Conservation (phyloP, 1,140 invertebrate species). For the Trachymyrmex cornetzi region DNA sequence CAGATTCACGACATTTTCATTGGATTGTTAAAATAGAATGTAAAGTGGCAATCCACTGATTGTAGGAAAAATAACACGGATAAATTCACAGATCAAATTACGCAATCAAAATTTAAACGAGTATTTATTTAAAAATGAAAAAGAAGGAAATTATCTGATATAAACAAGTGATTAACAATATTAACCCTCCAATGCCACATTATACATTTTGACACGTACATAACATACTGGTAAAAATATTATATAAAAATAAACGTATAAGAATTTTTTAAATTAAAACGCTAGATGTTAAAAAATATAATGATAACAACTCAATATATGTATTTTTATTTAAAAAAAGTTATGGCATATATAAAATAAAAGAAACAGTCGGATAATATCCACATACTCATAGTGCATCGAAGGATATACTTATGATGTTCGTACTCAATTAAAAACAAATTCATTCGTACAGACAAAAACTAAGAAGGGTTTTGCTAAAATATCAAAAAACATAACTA, state of each 20-base stretch:
- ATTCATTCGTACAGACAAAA: not conserved
- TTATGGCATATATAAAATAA: too few species aligned
- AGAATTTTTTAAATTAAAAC: too few species aligned
- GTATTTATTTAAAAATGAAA: not conserved
- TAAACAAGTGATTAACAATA: not conserved
- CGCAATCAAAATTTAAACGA: not conserved
- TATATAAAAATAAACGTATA: too few species aligned
- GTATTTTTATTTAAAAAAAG: too few species aligned
- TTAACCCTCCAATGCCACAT: not conserved
- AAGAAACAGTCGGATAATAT: too few species aligned
- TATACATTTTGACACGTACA: too few species aligned
- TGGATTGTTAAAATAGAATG: not conserved
- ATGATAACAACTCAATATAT: too few species aligned
- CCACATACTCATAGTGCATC: too few species aligned
- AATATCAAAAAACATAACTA: too few species aligned
- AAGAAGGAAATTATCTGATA: not conserved
- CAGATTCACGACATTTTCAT: not conserved
- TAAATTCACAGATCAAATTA: not conserved
- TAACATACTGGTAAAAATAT: too few species aligned
- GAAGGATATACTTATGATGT: not conserved
- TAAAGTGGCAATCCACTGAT: not conserved
- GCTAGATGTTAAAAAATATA: too few species aligned
- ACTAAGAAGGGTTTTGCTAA: too few species aligned
- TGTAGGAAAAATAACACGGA: not conserved
- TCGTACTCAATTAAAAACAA: not conserved